A percentile compares a stretch with the other conserved stretches of the same genome.
phyloP scores from a whole-genome alignment of 2,888 invertebrate species.

The Hymenopus coronatus region DNA sequence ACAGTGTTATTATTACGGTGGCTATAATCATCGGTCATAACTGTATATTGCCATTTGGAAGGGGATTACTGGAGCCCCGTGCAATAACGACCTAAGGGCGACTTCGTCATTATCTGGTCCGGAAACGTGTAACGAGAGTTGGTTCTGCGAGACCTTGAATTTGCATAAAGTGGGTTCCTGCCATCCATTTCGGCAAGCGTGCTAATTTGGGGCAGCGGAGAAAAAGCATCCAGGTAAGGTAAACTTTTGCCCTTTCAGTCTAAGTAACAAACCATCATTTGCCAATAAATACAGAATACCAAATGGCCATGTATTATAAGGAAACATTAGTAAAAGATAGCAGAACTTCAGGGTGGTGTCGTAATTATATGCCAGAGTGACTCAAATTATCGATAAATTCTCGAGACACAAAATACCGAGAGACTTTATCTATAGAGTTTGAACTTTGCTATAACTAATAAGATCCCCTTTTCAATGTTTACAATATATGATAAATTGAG shows the following conservation, averaged over 20 bases:
- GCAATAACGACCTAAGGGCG: not conserved
- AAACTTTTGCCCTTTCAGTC: not conserved
- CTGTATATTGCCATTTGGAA: conserved; percentile 15
- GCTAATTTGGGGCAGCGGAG: not conserved
- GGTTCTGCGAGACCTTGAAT: not conserved
- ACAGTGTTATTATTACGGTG: conserved; percentile 14
- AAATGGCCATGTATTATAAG: too few species aligned
- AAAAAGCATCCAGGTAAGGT: not conserved
- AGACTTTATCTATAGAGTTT: too few species aligned
- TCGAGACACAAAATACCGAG: too few species aligned
- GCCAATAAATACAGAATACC: not conserved
- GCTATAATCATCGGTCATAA: conserved; percentile 20
- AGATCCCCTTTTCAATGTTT: too few species aligned
- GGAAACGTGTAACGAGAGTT: not conserved
- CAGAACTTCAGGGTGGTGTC: too few species aligned
- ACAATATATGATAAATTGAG: too few species aligned
- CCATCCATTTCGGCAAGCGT: not conserved
- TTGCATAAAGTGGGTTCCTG: not conserved
- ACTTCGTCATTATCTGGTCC: not conserved
- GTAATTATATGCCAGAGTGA: too few species aligned
- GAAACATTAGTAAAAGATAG: too few species aligned
- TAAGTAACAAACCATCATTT: not conserved
- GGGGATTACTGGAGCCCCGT: not conserved
- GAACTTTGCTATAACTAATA: too few species aligned
- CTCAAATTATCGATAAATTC: too few species aligned